Evolutionary conservation across 2,888 invertebrate genomes (phyloP).

Genomic region (Chloroclysta siterata): DNA sequence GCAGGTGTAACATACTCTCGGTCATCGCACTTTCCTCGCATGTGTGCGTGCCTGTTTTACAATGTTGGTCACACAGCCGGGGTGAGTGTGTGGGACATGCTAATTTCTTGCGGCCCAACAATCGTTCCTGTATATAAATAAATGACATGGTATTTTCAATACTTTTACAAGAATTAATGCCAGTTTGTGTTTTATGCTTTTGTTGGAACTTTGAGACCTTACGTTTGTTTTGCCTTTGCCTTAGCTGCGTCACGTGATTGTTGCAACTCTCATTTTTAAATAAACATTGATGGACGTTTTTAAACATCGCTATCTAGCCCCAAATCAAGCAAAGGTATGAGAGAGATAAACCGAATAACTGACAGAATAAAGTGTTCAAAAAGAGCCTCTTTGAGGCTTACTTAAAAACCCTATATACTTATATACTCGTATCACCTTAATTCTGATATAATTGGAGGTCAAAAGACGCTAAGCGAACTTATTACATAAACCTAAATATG

Average conservation of each 20-base stretch:
- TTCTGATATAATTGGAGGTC: too few species aligned
- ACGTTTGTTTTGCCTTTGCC: constrained; percentile 8
- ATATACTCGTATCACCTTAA: too few species aligned
- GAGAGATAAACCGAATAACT: too few species aligned
- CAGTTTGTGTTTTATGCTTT: constrained; percentile 33
- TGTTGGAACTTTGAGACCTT: constrained; percentile 35
- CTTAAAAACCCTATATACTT: too few species aligned
- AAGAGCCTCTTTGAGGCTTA: too few species aligned
- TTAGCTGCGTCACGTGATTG: not conserved
- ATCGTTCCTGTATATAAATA: constrained; percentile 50
- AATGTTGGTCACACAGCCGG: constrained; percentile 34
- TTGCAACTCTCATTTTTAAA: too few species aligned
- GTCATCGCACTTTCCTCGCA: constrained; percentile 66
- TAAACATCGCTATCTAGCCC: not conserved
- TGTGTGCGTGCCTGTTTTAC: constrained; percentile 35
- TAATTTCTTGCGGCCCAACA: constrained; percentile 72
- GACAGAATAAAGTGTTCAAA: too few species aligned
- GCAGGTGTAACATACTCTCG: constrained; percentile 78
- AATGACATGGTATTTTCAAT: constrained; percentile 54
- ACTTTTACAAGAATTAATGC: constrained; percentile 49
- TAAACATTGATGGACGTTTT: too few species aligned
- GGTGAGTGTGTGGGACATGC: constrained; percentile 58
- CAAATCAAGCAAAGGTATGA: too few species aligned
- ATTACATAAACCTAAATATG: too few species aligned
- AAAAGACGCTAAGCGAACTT: too few species aligned